Percentiles rank a stretch among this genome's conserved stretches.
These are phyloP conservation scores for Drosophila paulistorum DNA, from an alignment of 1,140 invertebrate species.

Conservation along the genomic window DNA sequence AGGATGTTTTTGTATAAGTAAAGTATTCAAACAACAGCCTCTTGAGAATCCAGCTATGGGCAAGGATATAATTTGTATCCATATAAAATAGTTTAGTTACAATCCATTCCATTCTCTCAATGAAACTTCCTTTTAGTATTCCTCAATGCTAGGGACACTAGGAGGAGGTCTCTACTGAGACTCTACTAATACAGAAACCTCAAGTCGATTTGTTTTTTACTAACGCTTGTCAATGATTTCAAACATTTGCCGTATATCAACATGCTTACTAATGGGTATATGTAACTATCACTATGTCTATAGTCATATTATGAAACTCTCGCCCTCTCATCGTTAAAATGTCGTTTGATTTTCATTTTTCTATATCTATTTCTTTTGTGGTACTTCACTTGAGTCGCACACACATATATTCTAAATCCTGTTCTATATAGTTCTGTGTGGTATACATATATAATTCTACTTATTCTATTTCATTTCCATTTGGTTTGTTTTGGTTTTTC, in stretches of 20 bases:
- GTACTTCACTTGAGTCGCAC: constrained; percentile 1
- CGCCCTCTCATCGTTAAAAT: constrained; percentile 3
- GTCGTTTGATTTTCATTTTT: not conserved
- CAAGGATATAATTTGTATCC: no score
- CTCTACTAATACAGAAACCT: no score
- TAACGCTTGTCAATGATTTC: no score
- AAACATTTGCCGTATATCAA: not conserved
- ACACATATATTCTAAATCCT: not conserved
- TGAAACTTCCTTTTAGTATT: no score
- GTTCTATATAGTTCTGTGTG: not conserved
- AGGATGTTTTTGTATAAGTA: no score
- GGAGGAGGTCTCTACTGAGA: no score
- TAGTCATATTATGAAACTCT: not conserved
- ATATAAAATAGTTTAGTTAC: no score
- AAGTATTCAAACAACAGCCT: no score
- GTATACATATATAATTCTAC: not conserved
- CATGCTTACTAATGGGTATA: not conserved
- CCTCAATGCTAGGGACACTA: no score
- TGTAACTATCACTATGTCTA: not conserved
- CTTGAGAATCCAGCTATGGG: no score
- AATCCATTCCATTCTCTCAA: no score
- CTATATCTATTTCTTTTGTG: not conserved
- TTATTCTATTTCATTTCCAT: constrained; percentile 29
- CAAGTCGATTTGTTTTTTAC: no score
- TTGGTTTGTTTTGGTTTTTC: constrained; percentile 7